Evolutionary conservation across 2,113 vertebrate genomes (phyloP), one percentile per base, ranked within the genome.

Genomic region (Brachyistius frenatus): DNA sequence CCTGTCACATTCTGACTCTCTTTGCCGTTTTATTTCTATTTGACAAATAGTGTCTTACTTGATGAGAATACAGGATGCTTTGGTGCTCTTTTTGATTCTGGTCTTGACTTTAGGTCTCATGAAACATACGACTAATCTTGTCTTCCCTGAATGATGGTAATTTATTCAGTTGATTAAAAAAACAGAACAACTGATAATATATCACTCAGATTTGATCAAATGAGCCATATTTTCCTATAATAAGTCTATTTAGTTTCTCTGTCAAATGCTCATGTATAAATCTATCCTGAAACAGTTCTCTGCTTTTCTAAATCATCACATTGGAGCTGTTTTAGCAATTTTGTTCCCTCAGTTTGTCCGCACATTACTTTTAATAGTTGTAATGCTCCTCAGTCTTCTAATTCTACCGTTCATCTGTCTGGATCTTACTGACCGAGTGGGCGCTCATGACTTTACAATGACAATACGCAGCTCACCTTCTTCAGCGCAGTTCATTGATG

Each of bases 1-100:
- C 70, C 52, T 77, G 90, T 89, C 86, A 86, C 76, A 68, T 68
- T 83, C 56, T 72, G 63, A 86, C 67, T 64, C 57, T 74, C 71
- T 61, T 69, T 78, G 79, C 55, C 54, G 76, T 74, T 80, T 80
- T 78, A 56, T 83, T 84, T 68, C 44, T 64, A 54, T 66, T 60
- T 64, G 33, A 56, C 35, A 73, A 78, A 57, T 15, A 5, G 63
- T 15, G n/a, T 9, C 7, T 2, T 3, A 74, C 31, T 71, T 76
- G 35, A 65, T 37, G 61, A 60, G 68, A 66, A 55, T n/a, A 47
- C 23, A 52, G 53, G 61, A 49, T 32, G 2, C 36, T 68, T 35
- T 32, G 53, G 54, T 61, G 37, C 31, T 14, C 7, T 57, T 7
- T 58, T 35, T 55, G 1, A 70, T 49, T 10, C 52, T 31, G 15